phyloP scores from a whole-genome alignment of 2,888 invertebrate species.

The Rhorus exstirpatorius region DNA sequence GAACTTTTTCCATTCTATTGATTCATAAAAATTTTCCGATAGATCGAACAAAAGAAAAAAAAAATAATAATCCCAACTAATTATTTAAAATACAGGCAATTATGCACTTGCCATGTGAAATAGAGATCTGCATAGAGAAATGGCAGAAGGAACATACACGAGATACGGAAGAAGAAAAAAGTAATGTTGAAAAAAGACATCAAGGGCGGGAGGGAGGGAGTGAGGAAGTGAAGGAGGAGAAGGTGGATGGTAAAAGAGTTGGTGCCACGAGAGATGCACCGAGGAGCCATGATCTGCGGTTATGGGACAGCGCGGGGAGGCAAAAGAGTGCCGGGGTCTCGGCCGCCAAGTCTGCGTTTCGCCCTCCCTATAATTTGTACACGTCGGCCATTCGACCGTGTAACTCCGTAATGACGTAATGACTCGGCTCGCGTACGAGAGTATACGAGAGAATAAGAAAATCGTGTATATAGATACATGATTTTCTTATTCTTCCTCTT shows the following conservation, averaged over 20 bases:
- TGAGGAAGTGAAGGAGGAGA: neutral
- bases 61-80: neutral
- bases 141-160: neutral
- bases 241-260: neutral
- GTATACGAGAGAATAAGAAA: conserved; percentile 56
- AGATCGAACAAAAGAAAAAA: neutral
- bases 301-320: conserved; percentile 55
- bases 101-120: neutral
- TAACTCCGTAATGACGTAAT: conserved; percentile 84
- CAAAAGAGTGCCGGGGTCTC: conserved; percentile 72
- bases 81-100: neutral
- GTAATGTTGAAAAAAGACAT: neutral
- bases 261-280: conserved; percentile 53
- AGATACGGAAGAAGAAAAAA: neutral
- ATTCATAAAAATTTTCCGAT: too few relatives aligned
- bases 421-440: conserved; percentile 75
- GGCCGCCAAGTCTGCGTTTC: conserved; percentile 67
- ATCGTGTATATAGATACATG: conserved; percentile 15
- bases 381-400: conserved; percentile 82
- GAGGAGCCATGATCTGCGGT: conserved; percentile 69
- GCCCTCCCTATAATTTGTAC: conserved; percentile 82
- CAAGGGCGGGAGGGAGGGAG: neutral
- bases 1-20: too few relatives aligned
- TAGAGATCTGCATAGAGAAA: neutral
- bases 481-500: conserved; percentile 61